Percentiles rank a stretch among this genome's conserved stretches.
Conservation (phyloP, 37 sponge, comb jelly and placozoan species). For the Ephydatia muelleri region DNA sequence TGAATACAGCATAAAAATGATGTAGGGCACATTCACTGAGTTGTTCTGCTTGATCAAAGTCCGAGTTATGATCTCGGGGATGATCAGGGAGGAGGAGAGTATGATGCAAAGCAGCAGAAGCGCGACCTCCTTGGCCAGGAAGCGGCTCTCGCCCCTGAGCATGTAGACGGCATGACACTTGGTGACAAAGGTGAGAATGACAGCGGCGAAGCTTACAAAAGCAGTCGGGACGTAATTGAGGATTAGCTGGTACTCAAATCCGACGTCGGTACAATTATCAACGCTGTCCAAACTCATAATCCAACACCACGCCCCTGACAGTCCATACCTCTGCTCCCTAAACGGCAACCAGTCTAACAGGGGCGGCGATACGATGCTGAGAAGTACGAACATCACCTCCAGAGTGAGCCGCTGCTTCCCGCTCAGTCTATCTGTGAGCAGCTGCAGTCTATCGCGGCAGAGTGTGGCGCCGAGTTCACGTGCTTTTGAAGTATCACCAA, state of each 20-base stretch:
- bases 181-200: neutral
- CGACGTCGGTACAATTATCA: neutral
- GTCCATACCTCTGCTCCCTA: neutral
- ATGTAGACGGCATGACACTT: neutral
- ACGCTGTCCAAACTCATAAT: neutral
- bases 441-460: neutral
- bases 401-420: neutral
- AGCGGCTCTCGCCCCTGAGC: neutral
- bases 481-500: neutral
- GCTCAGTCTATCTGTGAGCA: no score
- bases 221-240: neutral
- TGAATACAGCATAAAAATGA: neutral
- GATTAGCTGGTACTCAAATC: neutral
- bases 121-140: neutral
- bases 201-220: neutral
- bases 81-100: neutral
- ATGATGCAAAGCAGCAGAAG: neutral
- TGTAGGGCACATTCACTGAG: neutral
- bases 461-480: neutral
- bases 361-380: neutral
- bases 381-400: neutral
- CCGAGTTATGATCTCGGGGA: neutral
- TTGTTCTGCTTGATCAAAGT: neutral
- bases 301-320: neutral
- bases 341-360: neutral